Percentiles rank a stretch among this genome's conserved stretches.
Conservation (phyloP, 2,797 vertebrate species). For the Thripadectes ignobilis region DNA sequence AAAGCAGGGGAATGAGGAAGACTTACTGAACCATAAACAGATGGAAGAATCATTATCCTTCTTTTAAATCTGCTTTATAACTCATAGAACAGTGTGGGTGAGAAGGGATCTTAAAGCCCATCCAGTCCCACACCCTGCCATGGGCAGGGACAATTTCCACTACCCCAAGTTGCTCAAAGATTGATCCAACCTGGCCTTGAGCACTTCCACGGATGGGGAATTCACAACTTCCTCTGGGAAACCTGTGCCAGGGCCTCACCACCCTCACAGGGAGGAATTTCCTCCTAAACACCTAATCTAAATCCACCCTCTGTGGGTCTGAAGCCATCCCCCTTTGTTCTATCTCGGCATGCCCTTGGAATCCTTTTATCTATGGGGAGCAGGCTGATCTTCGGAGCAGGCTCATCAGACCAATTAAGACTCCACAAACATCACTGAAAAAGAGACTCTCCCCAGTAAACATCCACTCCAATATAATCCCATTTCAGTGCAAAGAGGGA, state of each 20-base stretch:
- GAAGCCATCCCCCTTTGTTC: not conserved
- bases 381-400: not conserved
- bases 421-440: not conserved
- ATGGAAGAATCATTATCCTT: not conserved
- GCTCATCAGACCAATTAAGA: not conserved
- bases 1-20: not conserved
- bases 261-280: not conserved
- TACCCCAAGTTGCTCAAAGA: not conserved
- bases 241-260: not conserved
- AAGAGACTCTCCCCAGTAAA: constrained; percentile 23
- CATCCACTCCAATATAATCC: not conserved
- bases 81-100: not conserved
- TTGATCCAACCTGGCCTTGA: not conserved
- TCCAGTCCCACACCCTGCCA: not conserved
- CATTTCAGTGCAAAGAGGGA: not conserved
- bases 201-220: not conserved
- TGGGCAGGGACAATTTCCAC: not conserved
- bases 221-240: not conserved
- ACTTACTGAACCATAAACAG: not conserved
- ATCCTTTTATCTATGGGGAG: not conserved
- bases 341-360: not conserved
- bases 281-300: not conserved
- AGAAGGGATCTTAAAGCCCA: not conserved
- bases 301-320: not conserved
- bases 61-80: not conserved